These are phyloP conservation scores for Scophthalmus maximus DNA, from an alignment of 2,113 vertebrate species.

Conservation along the genomic window DNA sequence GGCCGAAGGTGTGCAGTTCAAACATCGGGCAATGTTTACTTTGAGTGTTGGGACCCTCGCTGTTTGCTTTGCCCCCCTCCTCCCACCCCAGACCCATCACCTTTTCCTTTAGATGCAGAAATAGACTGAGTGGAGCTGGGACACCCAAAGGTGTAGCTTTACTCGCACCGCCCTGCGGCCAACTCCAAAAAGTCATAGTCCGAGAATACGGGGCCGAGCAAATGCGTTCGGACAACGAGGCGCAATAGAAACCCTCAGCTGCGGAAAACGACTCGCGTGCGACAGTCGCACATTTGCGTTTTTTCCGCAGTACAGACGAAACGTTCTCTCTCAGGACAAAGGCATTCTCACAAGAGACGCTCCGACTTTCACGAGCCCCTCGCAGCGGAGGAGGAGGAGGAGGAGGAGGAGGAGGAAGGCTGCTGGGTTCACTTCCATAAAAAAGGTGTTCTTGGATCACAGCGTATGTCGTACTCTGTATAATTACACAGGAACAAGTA, in stretches of 20 bases:
- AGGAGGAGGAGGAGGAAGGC: conserved; percentile 56
- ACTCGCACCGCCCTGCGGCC: conserved; percentile 25
- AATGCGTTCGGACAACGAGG: conserved; percentile 17
- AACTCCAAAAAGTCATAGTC: conserved; percentile 41
- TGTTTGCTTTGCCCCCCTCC: conserved; percentile 76
- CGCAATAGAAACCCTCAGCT: conserved; percentile 14
- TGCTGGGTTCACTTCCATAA: conserved; percentile 72
- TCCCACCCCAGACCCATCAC: conserved; percentile 53
- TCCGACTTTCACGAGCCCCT: conserved; percentile 40
- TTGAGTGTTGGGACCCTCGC: conserved; percentile 75
- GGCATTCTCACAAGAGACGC: conserved; percentile 38
- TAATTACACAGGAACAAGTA: conserved; percentile 75
- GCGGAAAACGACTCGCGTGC: conserved; percentile 6
- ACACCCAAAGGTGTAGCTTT: conserved; percentile 66
- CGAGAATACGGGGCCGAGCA: conserved; percentile 18
- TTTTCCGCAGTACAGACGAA: conserved; percentile 7
- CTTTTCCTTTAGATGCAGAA: conserved; percentile 72
- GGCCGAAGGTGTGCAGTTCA: conserved; percentile 81
- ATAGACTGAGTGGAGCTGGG: conserved; percentile 68
- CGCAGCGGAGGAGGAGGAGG: conserved; percentile 15
- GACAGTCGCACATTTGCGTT: conserved; percentile 15
- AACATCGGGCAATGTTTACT: conserved; percentile 82
- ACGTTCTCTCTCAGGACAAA: conserved; percentile 26
- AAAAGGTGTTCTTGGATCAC: conserved; percentile 69
- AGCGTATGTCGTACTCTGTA: conserved; percentile 65